A percentile compares a stretch with the other conserved stretches of the same genome.
phyloP scores from a whole-genome alignment of 2,888 invertebrate genomes.

The Sinotaia quadrata region DNA sequence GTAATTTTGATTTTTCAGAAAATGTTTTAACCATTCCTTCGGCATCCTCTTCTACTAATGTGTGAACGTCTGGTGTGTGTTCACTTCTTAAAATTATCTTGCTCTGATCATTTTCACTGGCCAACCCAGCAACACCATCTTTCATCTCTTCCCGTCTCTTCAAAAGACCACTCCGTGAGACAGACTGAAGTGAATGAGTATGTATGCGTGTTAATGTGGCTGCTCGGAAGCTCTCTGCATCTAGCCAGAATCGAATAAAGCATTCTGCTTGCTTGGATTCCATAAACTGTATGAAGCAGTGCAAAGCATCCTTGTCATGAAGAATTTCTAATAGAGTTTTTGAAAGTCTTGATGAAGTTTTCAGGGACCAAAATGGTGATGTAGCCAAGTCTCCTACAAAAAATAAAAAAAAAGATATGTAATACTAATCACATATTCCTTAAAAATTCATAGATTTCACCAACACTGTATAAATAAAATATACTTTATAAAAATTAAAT shows the following conservation, averaged over 20 bases:
- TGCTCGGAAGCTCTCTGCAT: slow-evolving; percentile 73
- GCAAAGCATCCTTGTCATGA: slow-evolving; percentile 83
- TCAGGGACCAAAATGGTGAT: slow-evolving; percentile 37
- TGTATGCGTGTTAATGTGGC: slow-evolving; percentile 60
- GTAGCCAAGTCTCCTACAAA: background rate
- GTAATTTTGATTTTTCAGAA: too few relatives aligned
- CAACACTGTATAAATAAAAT: background rate
- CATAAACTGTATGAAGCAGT: slow-evolving; percentile 89
- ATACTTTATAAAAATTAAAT: background rate
- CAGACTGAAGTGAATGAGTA: slow-evolving; percentile 51
- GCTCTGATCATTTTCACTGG: too few relatives aligned
- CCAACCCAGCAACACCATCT: background rate
- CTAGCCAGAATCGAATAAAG: slow-evolving; percentile 74
- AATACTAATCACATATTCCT: background rate
- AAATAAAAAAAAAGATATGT: background rate
- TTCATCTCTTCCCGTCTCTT: slow-evolving; percentile 25
- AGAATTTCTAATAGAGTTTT: slow-evolving; percentile 84
- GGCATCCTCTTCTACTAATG: too few relatives aligned
- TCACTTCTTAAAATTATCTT: too few relatives aligned
- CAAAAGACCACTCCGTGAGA: slow-evolving; percentile 29
- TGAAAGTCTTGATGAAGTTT: slow-evolving; percentile 75
- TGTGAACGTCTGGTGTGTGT: too few relatives aligned
- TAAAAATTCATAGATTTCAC: background rate
- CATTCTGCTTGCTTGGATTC: slow-evolving; percentile 78
- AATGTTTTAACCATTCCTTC: too few relatives aligned